These are phyloP conservation scores for Thyatira batis DNA, from an alignment of 2,888 invertebrate species.

Conservation along the genomic window DNA sequence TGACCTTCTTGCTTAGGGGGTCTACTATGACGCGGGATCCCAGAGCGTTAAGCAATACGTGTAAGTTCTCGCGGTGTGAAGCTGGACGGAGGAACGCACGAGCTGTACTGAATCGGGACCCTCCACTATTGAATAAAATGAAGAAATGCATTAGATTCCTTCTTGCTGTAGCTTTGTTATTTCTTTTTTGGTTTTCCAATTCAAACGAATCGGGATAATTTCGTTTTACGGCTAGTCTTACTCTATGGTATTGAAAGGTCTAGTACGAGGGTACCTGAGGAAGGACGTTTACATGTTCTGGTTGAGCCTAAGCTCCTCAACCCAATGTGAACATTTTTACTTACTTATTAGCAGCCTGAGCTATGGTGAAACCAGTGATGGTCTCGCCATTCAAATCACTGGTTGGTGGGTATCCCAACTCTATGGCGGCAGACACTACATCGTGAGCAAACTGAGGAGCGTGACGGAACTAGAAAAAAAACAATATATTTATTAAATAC, in stretches of 20 bases:
- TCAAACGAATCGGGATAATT: no score
- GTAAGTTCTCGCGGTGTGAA: slow-evolving; percentile 81
- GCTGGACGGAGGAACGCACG: slow-evolving; percentile 84
- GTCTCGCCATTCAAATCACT: slow-evolving; percentile 85
- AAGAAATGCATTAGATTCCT: slow-evolving; percentile 10
- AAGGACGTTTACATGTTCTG: no score
- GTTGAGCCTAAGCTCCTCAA: no score
- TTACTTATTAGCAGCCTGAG: slow-evolving; percentile 84
- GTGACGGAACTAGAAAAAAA: slow-evolving; percentile 79
- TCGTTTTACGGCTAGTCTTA: no score
- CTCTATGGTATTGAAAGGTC: no score
- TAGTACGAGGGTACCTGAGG: no score
- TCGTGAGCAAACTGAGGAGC: slow-evolving; percentile 84
- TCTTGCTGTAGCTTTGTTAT: no score
- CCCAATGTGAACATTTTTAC: no score
- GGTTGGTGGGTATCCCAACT: slow-evolving; percentile 83
- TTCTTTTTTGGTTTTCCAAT: no score
- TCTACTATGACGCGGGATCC: slow-evolving; percentile 82
- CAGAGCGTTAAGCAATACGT: slow-evolving; percentile 84
- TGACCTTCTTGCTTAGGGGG: slow-evolving; percentile 72
- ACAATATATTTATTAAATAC: no score
- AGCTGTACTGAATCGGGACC: slow-evolving; percentile 83
- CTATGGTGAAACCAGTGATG: slow-evolving; percentile 84
- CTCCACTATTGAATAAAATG: slow-evolving; percentile 64
- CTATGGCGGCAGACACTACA: slow-evolving; percentile 83